A percentile compares a stretch with the other conserved stretches of the same genome.
These are phyloP conservation scores for Drosophila punjabiensis DNA, from an alignment of 1,140 invertebrate genomes.

Conservation along the genomic window DNA sequence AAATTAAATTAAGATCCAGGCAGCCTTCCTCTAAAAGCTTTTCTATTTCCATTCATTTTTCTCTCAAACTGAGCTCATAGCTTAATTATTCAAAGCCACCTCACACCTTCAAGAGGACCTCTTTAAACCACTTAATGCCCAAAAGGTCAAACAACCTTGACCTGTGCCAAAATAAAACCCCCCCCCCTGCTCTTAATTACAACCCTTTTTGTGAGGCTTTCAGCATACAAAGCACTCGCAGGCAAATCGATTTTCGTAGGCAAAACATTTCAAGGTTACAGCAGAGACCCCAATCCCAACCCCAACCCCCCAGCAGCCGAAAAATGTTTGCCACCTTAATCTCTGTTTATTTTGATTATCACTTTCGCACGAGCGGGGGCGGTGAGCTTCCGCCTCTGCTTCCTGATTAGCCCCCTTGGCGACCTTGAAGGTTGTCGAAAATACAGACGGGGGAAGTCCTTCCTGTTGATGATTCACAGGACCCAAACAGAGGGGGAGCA, in stretches of 20 bases:
- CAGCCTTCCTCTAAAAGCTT: too few relatives aligned
- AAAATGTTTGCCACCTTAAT: slow-evolving; percentile 53
- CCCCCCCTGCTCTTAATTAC: slow-evolving; percentile 57
- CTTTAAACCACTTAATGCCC: not conserved
- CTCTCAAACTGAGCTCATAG: too few relatives aligned
- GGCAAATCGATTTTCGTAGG: slow-evolving; percentile 69
- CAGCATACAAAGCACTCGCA: not conserved
- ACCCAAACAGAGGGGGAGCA: slow-evolving; percentile 3
- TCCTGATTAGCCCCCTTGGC: slow-evolving; percentile 59
- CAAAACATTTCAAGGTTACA: slow-evolving; percentile 65
- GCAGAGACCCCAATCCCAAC: not conserved
- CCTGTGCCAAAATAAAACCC: slow-evolving; percentile 58
- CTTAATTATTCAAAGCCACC: not conserved
- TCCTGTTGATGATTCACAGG: slow-evolving; percentile 59
- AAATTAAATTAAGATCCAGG: too few relatives aligned
- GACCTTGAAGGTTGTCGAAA: slow-evolving; percentile 65
- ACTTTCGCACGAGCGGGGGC: slow-evolving; percentile 49
- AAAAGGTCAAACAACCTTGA: slow-evolving; percentile 17
- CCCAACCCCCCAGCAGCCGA: not conserved
- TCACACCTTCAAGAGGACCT: too few relatives aligned
- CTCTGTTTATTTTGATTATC: slow-evolving; percentile 82
- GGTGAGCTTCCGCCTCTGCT: not conserved
- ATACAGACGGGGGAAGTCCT: slow-evolving; percentile 30
- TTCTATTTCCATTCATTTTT: too few relatives aligned
- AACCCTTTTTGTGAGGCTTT: slow-evolving; percentile 63